Conservation (phyloP, 2,113 vertebrate species). For the Malurus alboscapulatus region DNA sequence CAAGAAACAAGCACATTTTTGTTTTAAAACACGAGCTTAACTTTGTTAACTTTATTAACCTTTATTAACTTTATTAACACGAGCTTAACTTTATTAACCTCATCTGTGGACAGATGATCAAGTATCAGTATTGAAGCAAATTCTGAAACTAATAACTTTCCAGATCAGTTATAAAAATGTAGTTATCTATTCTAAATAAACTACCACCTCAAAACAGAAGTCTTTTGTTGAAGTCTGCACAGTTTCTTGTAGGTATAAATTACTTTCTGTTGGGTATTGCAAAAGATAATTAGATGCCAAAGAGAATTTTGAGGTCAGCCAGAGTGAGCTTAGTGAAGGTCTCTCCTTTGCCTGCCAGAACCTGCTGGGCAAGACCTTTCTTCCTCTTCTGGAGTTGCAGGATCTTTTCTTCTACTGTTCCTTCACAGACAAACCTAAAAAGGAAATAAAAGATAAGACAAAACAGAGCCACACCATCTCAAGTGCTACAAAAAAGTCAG, state of each 20-base stretch:
- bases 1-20: not conserved
- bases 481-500: not conserved
- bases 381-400: conserved; percentile 86
- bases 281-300: conserved; percentile 72
- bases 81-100: not conserved
- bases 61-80: too few relatives aligned
- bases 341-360: conserved; percentile 85
- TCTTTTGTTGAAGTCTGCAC: not conserved
- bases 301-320: conserved; percentile 89
- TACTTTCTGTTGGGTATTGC: not conserved
- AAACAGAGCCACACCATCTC: not conserved
- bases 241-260: not conserved
- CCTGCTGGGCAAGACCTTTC: conserved; percentile 89
- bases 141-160: not conserved
- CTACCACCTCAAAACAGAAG: not conserved
- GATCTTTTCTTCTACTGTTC: conserved; percentile 95
- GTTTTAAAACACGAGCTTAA: not conserved
- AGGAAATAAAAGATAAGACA: not conserved
- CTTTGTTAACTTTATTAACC: not conserved
- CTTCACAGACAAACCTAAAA: conserved; percentile 89
- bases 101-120: not conserved
- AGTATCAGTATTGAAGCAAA: not conserved
- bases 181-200: not conserved
- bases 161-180: not conserved
- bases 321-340: conserved; percentile 86